Conservation (phyloP, 1,140 invertebrate species). For the Gryon sp. region DNA sequence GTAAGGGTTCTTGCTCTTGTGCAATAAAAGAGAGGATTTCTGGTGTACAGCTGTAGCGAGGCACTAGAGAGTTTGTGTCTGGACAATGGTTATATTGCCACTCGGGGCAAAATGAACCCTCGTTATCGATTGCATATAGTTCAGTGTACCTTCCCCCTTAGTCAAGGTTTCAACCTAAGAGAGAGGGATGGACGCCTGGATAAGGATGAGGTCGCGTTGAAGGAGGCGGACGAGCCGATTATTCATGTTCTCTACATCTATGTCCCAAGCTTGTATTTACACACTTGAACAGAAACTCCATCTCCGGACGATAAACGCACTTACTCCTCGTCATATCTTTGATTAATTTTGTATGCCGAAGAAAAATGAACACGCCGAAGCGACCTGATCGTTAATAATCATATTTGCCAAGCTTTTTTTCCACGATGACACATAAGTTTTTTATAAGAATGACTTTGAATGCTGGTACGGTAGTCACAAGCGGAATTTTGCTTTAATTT, state of each 20-base stretch:
- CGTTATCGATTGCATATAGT: constrained; percentile 66
- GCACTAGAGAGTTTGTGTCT: constrained; percentile 51
- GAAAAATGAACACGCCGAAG: constrained; percentile 33
- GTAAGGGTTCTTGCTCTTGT: constrained; percentile 50
- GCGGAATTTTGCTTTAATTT: too few relatives aligned
- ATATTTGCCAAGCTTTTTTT: constrained; percentile 32
- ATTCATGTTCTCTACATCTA: constrained; percentile 60
- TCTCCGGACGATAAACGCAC: too few relatives aligned
- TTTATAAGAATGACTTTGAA: too few relatives aligned
- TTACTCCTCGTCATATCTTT: constrained; percentile 37
- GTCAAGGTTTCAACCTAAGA: constrained; percentile 53
- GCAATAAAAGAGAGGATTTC: constrained; percentile 65
- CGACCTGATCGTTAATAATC: constrained; percentile 30
- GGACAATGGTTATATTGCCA: constrained; percentile 69
- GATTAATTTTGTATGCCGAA: constrained; percentile 54
- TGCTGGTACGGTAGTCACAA: too few relatives aligned
- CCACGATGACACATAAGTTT: too few relatives aligned
- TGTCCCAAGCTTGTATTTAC: constrained; percentile 58
- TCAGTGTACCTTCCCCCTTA: constrained; percentile 63
- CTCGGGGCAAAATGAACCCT: constrained; percentile 67
- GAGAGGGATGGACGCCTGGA: constrained; percentile 25
- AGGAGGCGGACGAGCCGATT: constrained; percentile 47
- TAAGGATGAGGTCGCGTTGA: constrained; percentile 44
- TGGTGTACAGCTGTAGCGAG: constrained; percentile 58
- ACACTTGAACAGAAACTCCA: constrained; percentile 41